Evolutionary conservation across 2,797 vertebrate genomes (phyloP).

Genomic region (Adelosebastes latens): DNA sequence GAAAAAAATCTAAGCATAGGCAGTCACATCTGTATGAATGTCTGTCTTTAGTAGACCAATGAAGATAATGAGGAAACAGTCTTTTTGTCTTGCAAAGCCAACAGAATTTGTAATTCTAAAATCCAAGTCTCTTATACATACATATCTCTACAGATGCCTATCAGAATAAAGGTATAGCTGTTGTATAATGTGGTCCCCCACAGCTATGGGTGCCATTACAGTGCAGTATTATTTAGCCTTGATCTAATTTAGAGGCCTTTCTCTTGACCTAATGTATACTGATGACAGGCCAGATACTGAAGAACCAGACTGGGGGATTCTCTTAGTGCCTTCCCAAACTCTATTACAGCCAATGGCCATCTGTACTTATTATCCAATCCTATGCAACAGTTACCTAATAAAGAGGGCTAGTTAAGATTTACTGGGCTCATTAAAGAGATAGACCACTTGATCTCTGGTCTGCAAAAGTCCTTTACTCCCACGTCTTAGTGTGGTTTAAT

Average conservation of each 20-base stretch:
- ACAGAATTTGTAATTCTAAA: slow-evolving; percentile 5
- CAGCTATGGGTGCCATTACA: slow-evolving; percentile 64
- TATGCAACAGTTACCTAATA: slow-evolving; percentile 79
- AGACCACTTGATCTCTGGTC: slow-evolving; percentile 52
- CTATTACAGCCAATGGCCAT: slow-evolving; percentile 74
- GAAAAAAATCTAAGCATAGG: not conserved
- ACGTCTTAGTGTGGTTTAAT: slow-evolving; percentile 36
- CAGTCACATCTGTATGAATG: slow-evolving; percentile 19
- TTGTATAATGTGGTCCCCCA: slow-evolving; percentile 60
- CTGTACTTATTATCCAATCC: slow-evolving; percentile 80
- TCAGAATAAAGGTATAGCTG: slow-evolving; percentile 50
- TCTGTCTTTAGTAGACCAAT: not conserved
- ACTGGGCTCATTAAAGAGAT: slow-evolving; percentile 76
- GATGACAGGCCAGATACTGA: slow-evolving; percentile 69
- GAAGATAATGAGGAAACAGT: not conserved
- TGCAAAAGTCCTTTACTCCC: slow-evolving; percentile 38
- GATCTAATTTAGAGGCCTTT: slow-evolving; percentile 67
- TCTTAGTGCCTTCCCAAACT: slow-evolving; percentile 71
- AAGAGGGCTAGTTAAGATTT: slow-evolving; percentile 77
- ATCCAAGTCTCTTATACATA: not conserved
- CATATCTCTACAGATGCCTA: slow-evolving; percentile 15
- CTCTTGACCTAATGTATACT: slow-evolving; percentile 76
- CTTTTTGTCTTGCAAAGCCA: not conserved
- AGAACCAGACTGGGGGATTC: slow-evolving; percentile 14
- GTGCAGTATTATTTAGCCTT: slow-evolving; percentile 70